Conservation (phyloP, 2,888 invertebrate species). For the Tetragnatha montana region DNA sequence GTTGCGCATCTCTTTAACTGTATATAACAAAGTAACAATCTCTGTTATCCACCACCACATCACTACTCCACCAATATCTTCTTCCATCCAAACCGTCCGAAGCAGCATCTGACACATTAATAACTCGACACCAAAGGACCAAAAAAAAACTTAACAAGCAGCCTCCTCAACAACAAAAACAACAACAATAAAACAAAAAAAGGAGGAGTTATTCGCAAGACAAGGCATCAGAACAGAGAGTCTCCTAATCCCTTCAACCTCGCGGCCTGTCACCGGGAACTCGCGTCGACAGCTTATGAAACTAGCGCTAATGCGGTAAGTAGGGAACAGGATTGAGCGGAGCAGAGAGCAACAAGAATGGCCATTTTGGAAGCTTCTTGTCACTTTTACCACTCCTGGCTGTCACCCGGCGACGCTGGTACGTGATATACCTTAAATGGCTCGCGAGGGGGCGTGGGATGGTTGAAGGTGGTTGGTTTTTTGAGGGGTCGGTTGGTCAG, state of each 20-base stretch:
- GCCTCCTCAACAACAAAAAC: no score
- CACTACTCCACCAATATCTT: not conserved
- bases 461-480: not conserved
- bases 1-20: no score
- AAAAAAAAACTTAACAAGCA: no score
- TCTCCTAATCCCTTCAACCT: not conserved
- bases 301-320: constrained; percentile 60
- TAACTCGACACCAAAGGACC: no score
- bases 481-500: no score
- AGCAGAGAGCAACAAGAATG: constrained; percentile 49
- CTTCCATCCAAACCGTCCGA: no score
- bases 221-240: no score
- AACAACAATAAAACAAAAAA: no score
- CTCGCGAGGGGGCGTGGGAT: not conserved
- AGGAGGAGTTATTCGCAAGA: no score
- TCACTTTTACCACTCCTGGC: constrained; percentile 39
- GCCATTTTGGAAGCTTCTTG: constrained; percentile 63
- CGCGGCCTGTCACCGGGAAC: constrained; percentile 26
- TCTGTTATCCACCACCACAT: not conserved
- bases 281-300: constrained; percentile 44
- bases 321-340: constrained; percentile 22
- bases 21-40: not conserved
- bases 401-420: constrained; percentile 24
- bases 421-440: constrained; percentile 56
- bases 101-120: no score